A percentile compares a stretch with the other conserved stretches of the same genome.
Conservation (phyloP, 2,113 vertebrate genomes). For the Pitta sordida region DNA sequence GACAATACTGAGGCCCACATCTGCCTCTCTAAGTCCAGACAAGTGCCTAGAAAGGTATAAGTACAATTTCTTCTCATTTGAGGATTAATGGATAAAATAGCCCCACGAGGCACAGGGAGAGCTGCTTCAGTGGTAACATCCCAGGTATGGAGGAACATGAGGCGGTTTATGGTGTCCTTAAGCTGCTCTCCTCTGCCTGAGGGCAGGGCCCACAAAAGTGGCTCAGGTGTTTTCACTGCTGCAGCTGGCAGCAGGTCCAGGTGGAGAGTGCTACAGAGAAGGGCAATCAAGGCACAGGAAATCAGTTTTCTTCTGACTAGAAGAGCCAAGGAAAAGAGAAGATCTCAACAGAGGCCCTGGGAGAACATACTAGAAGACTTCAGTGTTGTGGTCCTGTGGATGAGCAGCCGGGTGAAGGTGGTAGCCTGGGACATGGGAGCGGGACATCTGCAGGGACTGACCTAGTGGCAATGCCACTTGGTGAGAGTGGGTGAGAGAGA, state of each 20-base stretch:
- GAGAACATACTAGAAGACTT: not conserved
- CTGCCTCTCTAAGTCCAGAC: not conserved
- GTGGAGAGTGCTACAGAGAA: not conserved
- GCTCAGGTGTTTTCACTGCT: not conserved
- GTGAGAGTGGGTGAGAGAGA: not conserved
- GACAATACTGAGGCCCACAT: not conserved
- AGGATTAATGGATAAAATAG: not conserved
- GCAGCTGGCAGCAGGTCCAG: not conserved
- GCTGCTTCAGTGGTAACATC: not conserved
- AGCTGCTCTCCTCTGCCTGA: not conserved
- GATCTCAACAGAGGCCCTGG: not conserved
- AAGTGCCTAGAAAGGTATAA: not conserved
- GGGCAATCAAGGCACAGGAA: not conserved
- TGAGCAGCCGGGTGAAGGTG: not conserved
- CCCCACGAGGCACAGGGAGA: rapidly evolving
- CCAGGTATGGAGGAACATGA: not conserved
- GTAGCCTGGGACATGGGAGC: rapidly evolving
- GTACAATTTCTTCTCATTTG: not conserved
- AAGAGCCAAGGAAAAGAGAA: not conserved
- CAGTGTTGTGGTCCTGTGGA: rapidly evolving
- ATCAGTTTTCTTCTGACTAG: not conserved
- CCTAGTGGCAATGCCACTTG: not conserved
- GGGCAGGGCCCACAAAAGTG: not conserved
- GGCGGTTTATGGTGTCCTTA: not conserved
- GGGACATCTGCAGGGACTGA: not conserved